phyloP scores from a whole-genome alignment of 2,888 invertebrate species.

The Griposia aprilina region DNA sequence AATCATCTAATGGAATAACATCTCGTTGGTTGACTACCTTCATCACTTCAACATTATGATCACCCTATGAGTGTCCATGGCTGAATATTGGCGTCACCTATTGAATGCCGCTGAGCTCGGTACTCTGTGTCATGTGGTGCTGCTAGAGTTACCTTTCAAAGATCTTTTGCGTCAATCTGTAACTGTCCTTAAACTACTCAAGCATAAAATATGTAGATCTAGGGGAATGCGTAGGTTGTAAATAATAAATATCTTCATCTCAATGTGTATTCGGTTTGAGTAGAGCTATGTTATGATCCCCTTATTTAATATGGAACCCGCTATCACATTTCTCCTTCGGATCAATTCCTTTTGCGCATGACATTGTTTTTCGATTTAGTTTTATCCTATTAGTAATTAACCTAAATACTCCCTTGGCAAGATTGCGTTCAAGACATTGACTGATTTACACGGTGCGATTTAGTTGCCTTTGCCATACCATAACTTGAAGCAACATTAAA shows the following conservation, averaged over 20 bases:
- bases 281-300: conserved; percentile 26
- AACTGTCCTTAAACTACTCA: conserved; percentile 14
- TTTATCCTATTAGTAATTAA: conserved; percentile 6
- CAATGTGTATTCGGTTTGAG: conserved; percentile 7
- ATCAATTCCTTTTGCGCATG: conserved; percentile 9
- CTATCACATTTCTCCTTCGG: conserved; percentile 2
- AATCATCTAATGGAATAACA: neutral
- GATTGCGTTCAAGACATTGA: neutral
- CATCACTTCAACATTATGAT: neutral
- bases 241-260: conserved; percentile 48
- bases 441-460: neutral
- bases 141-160: neutral
- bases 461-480: neutral
- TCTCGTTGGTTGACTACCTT: no score
- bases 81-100: neutral
- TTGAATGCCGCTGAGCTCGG: neutral
- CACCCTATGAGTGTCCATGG: neutral
- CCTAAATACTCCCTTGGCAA: neutral
- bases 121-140: no score
- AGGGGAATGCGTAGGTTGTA: conserved; percentile 24
- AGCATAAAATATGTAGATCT: conserved; percentile 28
- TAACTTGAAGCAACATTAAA: neutral
- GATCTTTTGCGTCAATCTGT: neutral
- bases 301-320: conserved; percentile 31
- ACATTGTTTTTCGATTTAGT: conserved; percentile 27